Evolutionary conservation across 2,888 invertebrate genomes (phyloP).

Genomic region (Allacma fusca): DNA sequence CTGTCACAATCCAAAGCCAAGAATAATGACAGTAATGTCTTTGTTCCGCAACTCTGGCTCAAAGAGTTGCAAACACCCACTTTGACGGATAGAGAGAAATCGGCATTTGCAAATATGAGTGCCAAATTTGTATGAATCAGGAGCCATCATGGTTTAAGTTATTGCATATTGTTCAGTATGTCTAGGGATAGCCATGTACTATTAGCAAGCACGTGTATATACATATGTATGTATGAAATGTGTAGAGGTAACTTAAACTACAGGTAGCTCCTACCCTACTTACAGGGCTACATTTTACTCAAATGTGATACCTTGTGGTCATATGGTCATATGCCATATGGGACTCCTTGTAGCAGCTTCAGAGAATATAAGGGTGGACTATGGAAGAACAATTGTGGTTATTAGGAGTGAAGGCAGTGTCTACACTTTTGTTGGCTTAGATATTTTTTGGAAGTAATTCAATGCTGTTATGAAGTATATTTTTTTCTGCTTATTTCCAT

Average conservation of each 20-base stretch:
- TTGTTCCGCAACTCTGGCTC: neutral
- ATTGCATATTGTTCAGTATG: too few species aligned
- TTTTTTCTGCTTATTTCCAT: slow-evolving; percentile 16
- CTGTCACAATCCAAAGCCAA: slow-evolving; percentile 1
- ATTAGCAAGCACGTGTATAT: too few species aligned
- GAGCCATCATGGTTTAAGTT: too few species aligned
- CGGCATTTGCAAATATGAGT: neutral
- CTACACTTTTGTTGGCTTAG: neutral
- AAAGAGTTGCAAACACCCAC: too few species aligned
- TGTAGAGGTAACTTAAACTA: too few species aligned
- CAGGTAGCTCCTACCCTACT: too few species aligned
- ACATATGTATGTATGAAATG: too few species aligned
- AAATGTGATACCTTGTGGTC: too few species aligned
- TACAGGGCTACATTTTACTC: neutral
- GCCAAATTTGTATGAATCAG: neutral
- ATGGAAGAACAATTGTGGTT: slow-evolving; percentile 14
- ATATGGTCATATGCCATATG: too few species aligned
- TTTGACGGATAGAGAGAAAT: neutral
- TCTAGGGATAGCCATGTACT: too few species aligned
- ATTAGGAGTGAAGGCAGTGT: neutral
- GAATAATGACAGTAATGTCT: slow-evolving; percentile 4
- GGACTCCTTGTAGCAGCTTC: too few species aligned
- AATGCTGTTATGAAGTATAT: slow-evolving; percentile 1
- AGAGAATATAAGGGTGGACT: too few species aligned
- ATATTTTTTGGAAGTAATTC: slow-evolving; percentile 28